Evolutionary conservation across 2,113 vertebrate genomes (phyloP), one percentile per base, ranked within the genome.

Genomic region (Megaleporinus macrocephalus): DNA sequence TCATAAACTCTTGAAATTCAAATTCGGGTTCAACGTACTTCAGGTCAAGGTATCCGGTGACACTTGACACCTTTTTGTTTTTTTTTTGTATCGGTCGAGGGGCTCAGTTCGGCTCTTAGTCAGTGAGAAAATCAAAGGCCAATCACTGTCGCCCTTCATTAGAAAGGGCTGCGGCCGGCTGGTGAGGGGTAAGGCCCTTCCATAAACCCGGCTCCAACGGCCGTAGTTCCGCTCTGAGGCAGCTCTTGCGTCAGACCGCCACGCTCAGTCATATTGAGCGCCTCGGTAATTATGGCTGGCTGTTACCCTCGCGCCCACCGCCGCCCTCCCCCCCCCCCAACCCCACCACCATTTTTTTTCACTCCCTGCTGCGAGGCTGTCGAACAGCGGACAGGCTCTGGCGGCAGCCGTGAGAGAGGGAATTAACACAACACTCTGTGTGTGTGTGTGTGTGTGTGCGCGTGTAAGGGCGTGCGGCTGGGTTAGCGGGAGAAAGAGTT

Each of bases 241-340:
- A 80, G 73, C 51, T 81, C 69, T 81, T 73, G 69, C 70, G 79
- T 83, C 85, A 69, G 59, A 74, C 75, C 76, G 72, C 65, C 76
- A 79, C 76, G 73, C 77, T 83, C 36, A 53, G 68, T 78, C 74
- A 70, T 84, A 74, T 62, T 78, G 82, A 82, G 75, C 33, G 65
- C 79, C 78, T 79, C 41, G 44, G 66, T 82, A 86, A 83, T 88
- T 88, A 88, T 65, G 75, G 66, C 68, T 83, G 83, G 76, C 78
- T 71, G 72, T 85, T 85, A 83, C 76, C 84, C 81, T 76, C 10
- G 51, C 71, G 44, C 65, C 53, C n/a, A n/a, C n/a, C n/a, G n/a
- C n/a, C n/a, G n/a, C n/a, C n/a, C n/a, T n/a, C n/a, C n/a, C 24
- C 49, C 24, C 44, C 62, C 62, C 62, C 44, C 24, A 15, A 29